phyloP scores from a whole-genome alignment of 2,113 vertebrate genomes.

The Equus quagga region DNA sequence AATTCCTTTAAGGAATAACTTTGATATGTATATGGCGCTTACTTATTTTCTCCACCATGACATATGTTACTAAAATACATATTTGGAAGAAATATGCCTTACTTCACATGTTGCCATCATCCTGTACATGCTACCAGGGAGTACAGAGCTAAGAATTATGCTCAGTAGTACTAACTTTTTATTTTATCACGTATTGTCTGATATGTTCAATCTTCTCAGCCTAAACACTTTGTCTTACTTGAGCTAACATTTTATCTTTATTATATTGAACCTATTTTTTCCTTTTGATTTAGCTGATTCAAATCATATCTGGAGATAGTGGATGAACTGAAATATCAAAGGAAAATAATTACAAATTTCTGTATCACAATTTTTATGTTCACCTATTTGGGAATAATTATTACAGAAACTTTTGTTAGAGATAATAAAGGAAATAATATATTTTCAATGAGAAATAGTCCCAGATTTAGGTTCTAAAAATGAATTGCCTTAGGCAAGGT shows the following conservation, averaged over 20 bases:
- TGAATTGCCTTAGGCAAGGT: conserved; percentile 19
- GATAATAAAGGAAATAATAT: neutral
- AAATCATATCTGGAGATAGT: neutral
- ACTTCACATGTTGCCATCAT: neutral
- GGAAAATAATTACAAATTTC: neutral
- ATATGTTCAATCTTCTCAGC: neutral
- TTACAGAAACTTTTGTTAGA: neutral
- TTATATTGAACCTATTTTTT: neutral
- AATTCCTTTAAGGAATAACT: neutral
- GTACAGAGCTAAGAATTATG: neutral
- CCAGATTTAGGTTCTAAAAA: conserved; percentile 27
- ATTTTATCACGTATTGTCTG: neutral
- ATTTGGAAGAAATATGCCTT: neutral
- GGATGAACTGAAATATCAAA: neutral
- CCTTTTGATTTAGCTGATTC: neutral
- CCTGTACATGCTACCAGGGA: neutral
- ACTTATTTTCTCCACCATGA: neutral
- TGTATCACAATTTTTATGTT: neutral
- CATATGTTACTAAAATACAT: neutral
- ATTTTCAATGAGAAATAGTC: conserved; percentile 32
- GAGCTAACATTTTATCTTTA: neutral
- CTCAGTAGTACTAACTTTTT: neutral
- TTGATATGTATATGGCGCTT: neutral
- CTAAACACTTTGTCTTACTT: neutral
- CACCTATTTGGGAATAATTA: neutral